Evolutionary conservation across 2,797 vertebrate species (phyloP).

Genomic region (Pseudochaenichthys georgianus): DNA sequence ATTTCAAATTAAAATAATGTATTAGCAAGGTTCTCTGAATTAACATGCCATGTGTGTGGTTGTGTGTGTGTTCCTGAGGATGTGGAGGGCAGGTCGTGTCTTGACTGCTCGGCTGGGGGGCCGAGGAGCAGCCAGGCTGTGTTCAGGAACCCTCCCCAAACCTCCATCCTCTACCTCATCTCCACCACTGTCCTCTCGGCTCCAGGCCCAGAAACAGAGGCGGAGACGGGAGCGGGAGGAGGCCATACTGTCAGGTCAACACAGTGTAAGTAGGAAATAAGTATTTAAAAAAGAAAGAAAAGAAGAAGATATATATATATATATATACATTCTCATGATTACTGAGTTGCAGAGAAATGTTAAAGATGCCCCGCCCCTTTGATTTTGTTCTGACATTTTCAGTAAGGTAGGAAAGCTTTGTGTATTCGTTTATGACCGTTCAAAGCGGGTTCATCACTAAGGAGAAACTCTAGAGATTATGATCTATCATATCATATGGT

Average conservation of each 20-base stretch:
- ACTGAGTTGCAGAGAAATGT: no score
- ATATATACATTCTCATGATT: no score
- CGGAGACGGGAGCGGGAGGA: slow-evolving; percentile 73
- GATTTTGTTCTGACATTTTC: no score
- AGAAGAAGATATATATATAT: no score
- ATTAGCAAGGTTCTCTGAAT: background rate
- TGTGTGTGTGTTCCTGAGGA: slow-evolving; percentile 45
- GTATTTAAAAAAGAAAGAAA: no score
- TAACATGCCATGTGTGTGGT: background rate
- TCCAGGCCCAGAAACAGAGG: slow-evolving; percentile 76
- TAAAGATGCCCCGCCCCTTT: no score
- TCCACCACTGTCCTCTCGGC: slow-evolving; percentile 38
- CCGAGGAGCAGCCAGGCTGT: slow-evolving; percentile 49
- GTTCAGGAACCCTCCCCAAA: slow-evolving; percentile 37
- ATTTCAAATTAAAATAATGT: background rate
- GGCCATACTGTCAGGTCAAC: slow-evolving; percentile 67
- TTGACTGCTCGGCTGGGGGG: slow-evolving; percentile 38
- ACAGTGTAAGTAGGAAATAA: slow-evolving; percentile 54
- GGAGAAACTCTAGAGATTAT: no score
- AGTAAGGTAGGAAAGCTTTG: no score
- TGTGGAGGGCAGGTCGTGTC: slow-evolving; percentile 72
- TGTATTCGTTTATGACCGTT: no score
- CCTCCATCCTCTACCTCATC: slow-evolving; percentile 29
- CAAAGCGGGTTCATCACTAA: no score
- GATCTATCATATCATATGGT: no score